Evolutionary conservation across 2,113 vertebrate species (phyloP), one percentile per base, ranked within the genome.

Genomic region (Takifugu bimaculatus): DNA sequence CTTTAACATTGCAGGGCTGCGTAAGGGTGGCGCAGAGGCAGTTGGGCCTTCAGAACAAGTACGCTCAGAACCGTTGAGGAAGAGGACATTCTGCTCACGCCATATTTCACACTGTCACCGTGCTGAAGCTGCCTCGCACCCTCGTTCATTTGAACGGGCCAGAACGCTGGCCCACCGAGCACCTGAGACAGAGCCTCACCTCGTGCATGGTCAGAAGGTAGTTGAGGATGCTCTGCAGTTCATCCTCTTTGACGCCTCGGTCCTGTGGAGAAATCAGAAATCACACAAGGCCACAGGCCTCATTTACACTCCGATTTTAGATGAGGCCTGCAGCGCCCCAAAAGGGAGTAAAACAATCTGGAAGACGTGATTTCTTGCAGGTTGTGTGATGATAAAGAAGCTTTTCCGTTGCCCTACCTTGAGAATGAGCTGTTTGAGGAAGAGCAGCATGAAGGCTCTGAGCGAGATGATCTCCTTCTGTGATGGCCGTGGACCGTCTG

Each of bases 181-280:
- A 57, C 57, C 74, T 74, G 25, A 12, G 27, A 42, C 55, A 26
- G 2, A 55, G 51, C 54, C 35, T 72, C 93, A 99, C 97, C 96
- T 99, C 97, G 45, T 99, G 97, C 97, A 99, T 99, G 71, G 97
- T 99, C 82, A 99, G 64, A 57, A 99, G 87, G 83, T 98, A 99
- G 91, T 99, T 99, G 72, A 99, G 87, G 73, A 99, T 96, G 85
- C 97, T 99, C 87, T 99, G 97, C 26, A 99, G 91, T 86, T 99
- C 97, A 68, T 99, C 97, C 89, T 99, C 97, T 82, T 99, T 99
- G 65, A 99, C 96, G 2, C 97, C 96, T 69, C 97, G 94, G 83
- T 99, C 97, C 97, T 99, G 75, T 25, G 29, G 57, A 56, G 63
- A 42, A 59, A 50, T 26, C 4, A 47, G 14, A 60, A 20, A 20